Base-by-base conservation (phyloP, 2,113 vertebrate genomes). In the Pogonocichla stellata region DNA sequence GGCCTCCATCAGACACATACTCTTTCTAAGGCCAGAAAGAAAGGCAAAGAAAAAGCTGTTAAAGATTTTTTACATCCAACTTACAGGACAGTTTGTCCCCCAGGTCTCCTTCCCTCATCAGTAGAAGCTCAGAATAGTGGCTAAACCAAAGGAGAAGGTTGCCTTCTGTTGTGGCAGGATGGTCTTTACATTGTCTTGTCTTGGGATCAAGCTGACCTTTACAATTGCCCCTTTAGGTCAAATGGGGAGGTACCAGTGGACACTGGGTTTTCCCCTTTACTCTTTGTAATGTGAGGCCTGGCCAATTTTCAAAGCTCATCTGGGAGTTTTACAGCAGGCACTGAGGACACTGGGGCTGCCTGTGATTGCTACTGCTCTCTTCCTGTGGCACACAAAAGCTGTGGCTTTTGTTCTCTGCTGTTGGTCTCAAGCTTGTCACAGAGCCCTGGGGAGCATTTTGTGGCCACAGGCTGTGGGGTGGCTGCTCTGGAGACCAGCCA, bases 361-460 rank as follows among this genome's bases (percentile, higher is more conserved):
- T 73, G 58, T 4, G 2, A 58, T 66, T 80, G 74, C 67, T 70
- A 18, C 72, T 38, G 33, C 38, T 88, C 16, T 48, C 40, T 94
- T 93, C 74, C 88, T 74, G 64, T 48, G 70, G 53, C 40, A 90
- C 36, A 43, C 18, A 71, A 93, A 92, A 91, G n/a, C 78, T 67
- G 61, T 57, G 42, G 34, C 58, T 94, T 94, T 94, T 95, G n/a
- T 83, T 93, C 74, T 72, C 88, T 88, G 79, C 42, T 88, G 54
- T 73, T 83, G 62, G 54, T 80, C 79, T 90, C 19, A 0, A 51
- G 79, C 51, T 80, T 77, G 19, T 86, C 91, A 86, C 29, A 51
- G 43, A 74, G 54, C 64, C 42, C 42, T 12, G 14, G 51, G 64
- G 54, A 94, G 36, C 38, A 23, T 66, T 86, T 77, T 86, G 94